Conservation (phyloP, 2,888 invertebrate species). For the Tenthredo livida region DNA sequence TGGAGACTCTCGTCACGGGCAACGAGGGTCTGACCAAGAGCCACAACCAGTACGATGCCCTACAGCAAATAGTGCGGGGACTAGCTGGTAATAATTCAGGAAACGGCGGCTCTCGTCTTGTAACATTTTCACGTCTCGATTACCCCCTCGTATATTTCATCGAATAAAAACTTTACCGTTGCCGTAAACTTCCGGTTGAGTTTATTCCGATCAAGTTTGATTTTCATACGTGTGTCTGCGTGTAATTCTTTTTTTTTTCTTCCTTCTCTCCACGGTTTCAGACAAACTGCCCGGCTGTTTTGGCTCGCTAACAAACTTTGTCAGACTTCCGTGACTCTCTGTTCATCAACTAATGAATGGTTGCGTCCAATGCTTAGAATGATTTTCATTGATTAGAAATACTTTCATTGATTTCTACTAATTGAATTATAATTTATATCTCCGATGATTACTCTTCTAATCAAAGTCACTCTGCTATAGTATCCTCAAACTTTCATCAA, state of each 20-base stretch:
- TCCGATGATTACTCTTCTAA: neutral
- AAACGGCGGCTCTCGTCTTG: neutral
- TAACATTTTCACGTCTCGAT: neutral
- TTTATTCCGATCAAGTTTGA: too few relatives aligned
- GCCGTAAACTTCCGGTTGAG: neutral
- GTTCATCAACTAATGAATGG: neutral
- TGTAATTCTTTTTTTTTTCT: neutral
- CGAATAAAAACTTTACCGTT: neutral
- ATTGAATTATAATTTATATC: neutral
- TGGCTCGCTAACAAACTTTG: neutral
- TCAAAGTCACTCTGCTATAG: too few relatives aligned
- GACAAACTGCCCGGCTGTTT: neutral
- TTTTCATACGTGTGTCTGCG: neutral
- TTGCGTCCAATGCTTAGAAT: neutral
- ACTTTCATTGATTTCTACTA: neutral
- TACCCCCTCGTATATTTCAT: neutral
- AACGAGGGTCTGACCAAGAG: slow-evolving; percentile 58
- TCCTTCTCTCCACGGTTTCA: neutral
- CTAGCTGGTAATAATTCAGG: slow-evolving; percentile 28
- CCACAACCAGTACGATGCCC: slow-evolving; percentile 58
- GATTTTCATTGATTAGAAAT: neutral
- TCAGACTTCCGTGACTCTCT: neutral
- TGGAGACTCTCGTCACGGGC: slow-evolving; percentile 50
- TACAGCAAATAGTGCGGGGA: slow-evolving; percentile 46
- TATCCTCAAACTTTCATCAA: too few relatives aligned